Percentiles rank a stretch among this genome's conserved stretches.
These are phyloP conservation scores for Elmis aenea DNA, from an alignment of 2,888 invertebrate genomes.

Conservation along the genomic window DNA sequence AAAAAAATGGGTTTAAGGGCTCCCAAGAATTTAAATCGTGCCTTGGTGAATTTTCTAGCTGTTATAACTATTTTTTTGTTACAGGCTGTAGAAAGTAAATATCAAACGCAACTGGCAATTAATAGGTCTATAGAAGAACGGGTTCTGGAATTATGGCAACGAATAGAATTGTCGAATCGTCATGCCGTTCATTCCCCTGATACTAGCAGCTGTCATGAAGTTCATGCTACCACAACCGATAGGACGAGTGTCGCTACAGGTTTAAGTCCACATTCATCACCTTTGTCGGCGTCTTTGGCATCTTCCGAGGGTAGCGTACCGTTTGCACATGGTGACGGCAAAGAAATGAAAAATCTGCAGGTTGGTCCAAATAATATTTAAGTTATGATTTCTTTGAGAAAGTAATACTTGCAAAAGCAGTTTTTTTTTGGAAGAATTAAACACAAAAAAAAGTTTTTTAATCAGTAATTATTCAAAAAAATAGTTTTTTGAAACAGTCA, in stretches of 20 bases:
- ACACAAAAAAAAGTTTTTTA: too few relatives aligned
- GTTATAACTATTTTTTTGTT: constrained; percentile 6
- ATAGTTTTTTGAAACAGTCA: too few relatives aligned
- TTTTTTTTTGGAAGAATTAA: too few relatives aligned
- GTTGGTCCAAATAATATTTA: constrained; percentile 37
- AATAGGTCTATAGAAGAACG: constrained; percentile 55
- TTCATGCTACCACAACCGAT: constrained; percentile 45
- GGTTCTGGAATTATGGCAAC: constrained; percentile 50
- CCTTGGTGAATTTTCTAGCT: not conserved
- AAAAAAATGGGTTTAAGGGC: too few relatives aligned
- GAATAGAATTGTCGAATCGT: constrained; percentile 35
- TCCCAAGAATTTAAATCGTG: too few relatives aligned
- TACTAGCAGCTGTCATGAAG: constrained; percentile 51
- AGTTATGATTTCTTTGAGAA: constrained; percentile 14
- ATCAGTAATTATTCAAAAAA: too few relatives aligned
- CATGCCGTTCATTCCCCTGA: constrained; percentile 40
- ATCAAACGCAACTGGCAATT: constrained; percentile 52
- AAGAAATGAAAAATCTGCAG: constrained; percentile 59
- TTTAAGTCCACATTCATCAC: constrained; percentile 51
- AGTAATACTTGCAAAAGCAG: constrained; percentile 9
- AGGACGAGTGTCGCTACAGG: constrained; percentile 41
- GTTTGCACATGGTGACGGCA: constrained; percentile 44
- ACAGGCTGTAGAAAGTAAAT: constrained; percentile 56
- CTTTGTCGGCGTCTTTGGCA: constrained; percentile 59
- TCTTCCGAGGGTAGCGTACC: constrained; percentile 52